A percentile compares a stretch with the other conserved stretches of the same genome.
These are phyloP conservation scores for Cinara cedri DNA, from an alignment of 2,888 invertebrate species.

Conservation along the genomic window DNA sequence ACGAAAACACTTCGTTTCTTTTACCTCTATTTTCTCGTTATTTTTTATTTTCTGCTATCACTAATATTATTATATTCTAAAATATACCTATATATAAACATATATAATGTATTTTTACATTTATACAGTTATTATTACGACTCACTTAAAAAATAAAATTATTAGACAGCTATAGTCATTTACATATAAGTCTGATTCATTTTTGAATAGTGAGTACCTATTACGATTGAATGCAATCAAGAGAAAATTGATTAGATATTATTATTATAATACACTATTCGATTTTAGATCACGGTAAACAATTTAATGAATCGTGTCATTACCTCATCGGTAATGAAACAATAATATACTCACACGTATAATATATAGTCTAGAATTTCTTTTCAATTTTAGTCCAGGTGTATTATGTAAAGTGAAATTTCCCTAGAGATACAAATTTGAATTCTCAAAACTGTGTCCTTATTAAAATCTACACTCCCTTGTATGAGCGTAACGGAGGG, in stretches of 20 bases:
- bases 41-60: conserved; percentile 1
- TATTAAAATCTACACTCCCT: not conserved
- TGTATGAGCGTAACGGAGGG: not conserved
- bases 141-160: no score
- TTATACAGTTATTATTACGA: no score
- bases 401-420: conserved; percentile 4
- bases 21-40: conserved; percentile 1
- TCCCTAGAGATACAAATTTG: conserved; percentile 7
- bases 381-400: conserved; percentile 16
- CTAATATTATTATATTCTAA: not conserved
- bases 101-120: no score
- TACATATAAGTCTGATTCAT: no score
- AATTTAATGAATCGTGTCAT: not conserved
- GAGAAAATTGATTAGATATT: no score
- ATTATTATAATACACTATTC: not conserved
- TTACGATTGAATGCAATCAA: no score
- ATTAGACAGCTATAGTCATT: no score
- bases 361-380: not conserved
- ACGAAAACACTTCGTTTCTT: not conserved
- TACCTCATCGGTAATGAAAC: conserved; percentile 15
- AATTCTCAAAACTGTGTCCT: conserved; percentile 9
- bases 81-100: no score
- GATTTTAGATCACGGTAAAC: not conserved
- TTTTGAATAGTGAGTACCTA: no score
- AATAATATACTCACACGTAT: not conserved